Conservation (phyloP, 2,888 invertebrate genomes). For the Euzophera pinguis region DNA sequence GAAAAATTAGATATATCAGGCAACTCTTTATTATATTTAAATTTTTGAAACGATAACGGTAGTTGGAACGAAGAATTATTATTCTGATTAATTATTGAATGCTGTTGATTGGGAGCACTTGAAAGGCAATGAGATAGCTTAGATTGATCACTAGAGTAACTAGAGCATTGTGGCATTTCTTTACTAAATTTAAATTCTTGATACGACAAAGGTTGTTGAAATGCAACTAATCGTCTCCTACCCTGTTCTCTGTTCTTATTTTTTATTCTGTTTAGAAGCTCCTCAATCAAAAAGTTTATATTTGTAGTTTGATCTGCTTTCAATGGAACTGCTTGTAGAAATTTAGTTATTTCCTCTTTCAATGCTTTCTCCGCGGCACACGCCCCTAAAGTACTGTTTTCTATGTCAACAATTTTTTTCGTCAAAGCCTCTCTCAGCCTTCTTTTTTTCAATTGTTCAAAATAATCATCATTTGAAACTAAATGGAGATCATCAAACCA, state of each 20-base stretch:
- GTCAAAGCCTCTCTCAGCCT: conserved; percentile 41
- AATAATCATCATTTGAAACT: conserved; percentile 23
- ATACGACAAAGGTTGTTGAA: conserved; percentile 32
- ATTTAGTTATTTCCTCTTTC: conserved; percentile 36
- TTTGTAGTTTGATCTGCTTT: conserved; percentile 27
- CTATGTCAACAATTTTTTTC: conserved; percentile 43
- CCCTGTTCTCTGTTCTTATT: conserved; percentile 28
- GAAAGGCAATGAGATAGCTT: neutral
- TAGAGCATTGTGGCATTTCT: conserved; percentile 33
- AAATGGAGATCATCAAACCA: conserved; percentile 55
- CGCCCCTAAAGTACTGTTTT: conserved; percentile 23
- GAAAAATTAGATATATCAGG: neutral
- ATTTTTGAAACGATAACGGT: neutral
- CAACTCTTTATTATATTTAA: neutral
- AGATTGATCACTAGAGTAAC: conserved; percentile 16
- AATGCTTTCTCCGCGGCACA: conserved; percentile 29
- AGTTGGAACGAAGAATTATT: neutral
- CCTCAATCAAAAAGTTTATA: conserved; percentile 40
- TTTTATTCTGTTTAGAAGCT: conserved; percentile 44
- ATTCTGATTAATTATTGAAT: neutral
- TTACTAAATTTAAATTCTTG: conserved; percentile 29
- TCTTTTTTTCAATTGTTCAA: conserved; percentile 32
- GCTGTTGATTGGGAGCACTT: neutral
- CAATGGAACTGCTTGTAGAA: conserved; percentile 39
- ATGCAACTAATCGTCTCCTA: conserved; percentile 28